Base-by-base conservation (phyloP, 2,797 vertebrate species). In the Helarctos malayanus region DNA sequence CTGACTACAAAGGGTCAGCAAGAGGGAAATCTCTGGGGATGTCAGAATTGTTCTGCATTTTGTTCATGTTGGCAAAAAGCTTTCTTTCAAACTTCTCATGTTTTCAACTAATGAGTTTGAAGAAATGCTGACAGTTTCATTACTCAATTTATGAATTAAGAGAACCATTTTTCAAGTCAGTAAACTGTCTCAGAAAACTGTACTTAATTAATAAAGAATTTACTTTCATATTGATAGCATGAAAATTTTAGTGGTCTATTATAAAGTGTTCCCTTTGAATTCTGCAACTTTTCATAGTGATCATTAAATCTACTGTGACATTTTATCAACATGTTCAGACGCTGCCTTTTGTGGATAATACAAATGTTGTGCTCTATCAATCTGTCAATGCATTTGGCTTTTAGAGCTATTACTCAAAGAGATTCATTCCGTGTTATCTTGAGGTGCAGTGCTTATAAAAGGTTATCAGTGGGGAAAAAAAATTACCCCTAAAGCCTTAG, bases 371-470 rank as follows among this genome's bases (percentile, higher is more conserved):
- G 41, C 11, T 27, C 68, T 13, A 35, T 41, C 80, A 71, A 38
- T 65, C n/a, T 79, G 29, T 86, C 71, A 69, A 18, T 71, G 47
- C 2, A 54, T 91, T 92, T 89, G 57, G 32, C 23, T 96, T 94
- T 89, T 19, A 49, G 65, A 89, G 38, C 14, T 32, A 9, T 96
- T 63, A 82, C 78, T 96, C 94, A 94, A 89, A 97, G 52, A 95
- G 14, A 68, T 63, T 2, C 93, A 91, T 12, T 7, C 25, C 49
- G 13, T 90, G 68, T 94, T 91, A 84, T 94, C 38, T 73, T 14
- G 71, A 83, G 13, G 29, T 94, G 25, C 69, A 54, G 32, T 7
- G 69, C n/a, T 80, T 89, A 8, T 73, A 57, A 94, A 81, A 56
- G 25, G 25, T 86, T 80, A 47, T 35, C 32, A 52, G 49, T 93